Base-by-base conservation (phyloP, 2,888 invertebrate genomes). In the Platypus cylindrus region DNA sequence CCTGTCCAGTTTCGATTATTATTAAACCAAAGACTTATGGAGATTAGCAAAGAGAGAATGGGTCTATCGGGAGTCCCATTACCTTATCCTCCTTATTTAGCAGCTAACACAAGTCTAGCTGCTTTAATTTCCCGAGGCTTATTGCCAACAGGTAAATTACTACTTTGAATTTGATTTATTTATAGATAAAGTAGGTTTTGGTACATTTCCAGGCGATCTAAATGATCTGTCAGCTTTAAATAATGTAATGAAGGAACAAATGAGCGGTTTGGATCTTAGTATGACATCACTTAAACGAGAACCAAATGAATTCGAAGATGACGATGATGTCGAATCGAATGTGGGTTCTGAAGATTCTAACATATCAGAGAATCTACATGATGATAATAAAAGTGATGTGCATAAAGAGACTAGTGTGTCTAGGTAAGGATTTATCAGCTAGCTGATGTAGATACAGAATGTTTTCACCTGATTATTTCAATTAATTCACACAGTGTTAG, bases 1-100 rank as follows among this genome's bases (percentile, higher is more conserved):
- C 89, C 90, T 16, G 84, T 87, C 45, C 89, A 90, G 63, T 91
- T 91, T 64, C 72, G 90, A 51, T 69, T 90, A 45, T 68, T 91
- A 43, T 69, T 91, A 49, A 86, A 86, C 66, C 90, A 90, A 70
- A 73, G 90, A 58, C 68, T 91, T 50, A 68, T 87, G 50, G 90
- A 87, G 58, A 69, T 89, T 51, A 85, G 85, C 52, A 86, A 86
- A 58, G 87, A 86, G 56, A 68, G 85, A 47, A 74, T 84, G 67
- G 83, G 84, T 3, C 61, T 85, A 28, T 73, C 78, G 17, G 80
- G 78, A 27, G 76, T 82, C 16, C 81, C 83, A 11, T 67, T 84
- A 30, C 78, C 75, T 22, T 84, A 76, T 61, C 81, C 73, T 40
- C 84, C 75, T 20, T 86, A 78, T 62, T 80, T 81, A 60, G 82